Evolutionary conservation across 2,797 vertebrate genomes (phyloP).

Genomic region (Tadarida brasiliensis): DNA sequence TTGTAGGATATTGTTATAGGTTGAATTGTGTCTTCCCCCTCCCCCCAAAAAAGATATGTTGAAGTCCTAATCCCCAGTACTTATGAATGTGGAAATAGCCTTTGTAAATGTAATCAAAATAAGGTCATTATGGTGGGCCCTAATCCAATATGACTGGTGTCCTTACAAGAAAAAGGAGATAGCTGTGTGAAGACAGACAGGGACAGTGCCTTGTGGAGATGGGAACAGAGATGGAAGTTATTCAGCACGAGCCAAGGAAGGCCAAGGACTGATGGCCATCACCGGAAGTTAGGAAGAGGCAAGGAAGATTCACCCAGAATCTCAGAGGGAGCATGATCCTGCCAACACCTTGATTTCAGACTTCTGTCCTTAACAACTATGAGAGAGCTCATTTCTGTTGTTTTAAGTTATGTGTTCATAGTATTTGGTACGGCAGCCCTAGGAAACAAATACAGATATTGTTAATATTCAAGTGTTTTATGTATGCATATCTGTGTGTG

Average conservation of each 20-base stretch:
- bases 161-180: background rate
- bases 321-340: background rate
- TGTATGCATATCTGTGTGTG: background rate
- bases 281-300: background rate
- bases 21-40: background rate
- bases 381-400: background rate
- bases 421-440: background rate
- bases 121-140: background rate
- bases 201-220: background rate
- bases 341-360: background rate
- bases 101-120: background rate
- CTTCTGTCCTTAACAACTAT: background rate
- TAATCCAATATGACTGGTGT: background rate
- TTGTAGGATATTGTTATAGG: background rate
- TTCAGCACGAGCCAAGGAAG: background rate
- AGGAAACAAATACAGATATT: background rate
- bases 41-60: background rate
- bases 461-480: background rate
- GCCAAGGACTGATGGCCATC: background rate
- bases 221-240: background rate
- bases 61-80: background rate
- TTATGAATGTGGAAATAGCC: background rate
- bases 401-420: background rate
- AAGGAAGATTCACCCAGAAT: background rate
- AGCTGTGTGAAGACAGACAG: background rate